Evolutionary conservation across 2,888 invertebrate genomes (phyloP).

Genomic region (Euplagia quadripunctaria): DNA sequence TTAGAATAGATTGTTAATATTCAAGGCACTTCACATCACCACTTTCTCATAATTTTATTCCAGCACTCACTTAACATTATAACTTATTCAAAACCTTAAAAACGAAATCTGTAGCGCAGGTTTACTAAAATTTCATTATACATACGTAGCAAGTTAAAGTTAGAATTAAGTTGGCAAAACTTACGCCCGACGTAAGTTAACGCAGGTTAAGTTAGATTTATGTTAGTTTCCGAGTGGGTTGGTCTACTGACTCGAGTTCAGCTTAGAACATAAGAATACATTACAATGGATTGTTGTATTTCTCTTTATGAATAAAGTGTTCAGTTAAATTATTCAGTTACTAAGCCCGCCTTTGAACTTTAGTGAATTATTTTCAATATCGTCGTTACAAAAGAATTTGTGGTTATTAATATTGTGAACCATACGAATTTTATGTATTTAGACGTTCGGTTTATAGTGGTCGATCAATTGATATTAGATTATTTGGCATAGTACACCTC

Average conservation of each 20-base stretch:
- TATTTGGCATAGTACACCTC: too few species aligned
- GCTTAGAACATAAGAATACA: conserved; percentile 15
- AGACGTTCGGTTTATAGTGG: too few species aligned
- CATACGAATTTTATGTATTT: too few species aligned
- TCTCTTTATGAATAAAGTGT: neutral
- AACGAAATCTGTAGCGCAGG: conserved; percentile 23
- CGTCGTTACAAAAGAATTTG: too few species aligned
- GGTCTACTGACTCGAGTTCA: conserved; percentile 43
- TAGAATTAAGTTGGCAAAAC: conserved; percentile 72
- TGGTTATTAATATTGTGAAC: too few species aligned
- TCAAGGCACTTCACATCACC: neutral
- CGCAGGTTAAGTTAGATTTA: conserved; percentile 76
- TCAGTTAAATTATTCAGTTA: too few species aligned
- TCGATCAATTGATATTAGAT: too few species aligned
- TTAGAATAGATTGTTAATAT: neutral
- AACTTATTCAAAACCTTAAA: conserved; percentile 19
- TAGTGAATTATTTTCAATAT: too few species aligned
- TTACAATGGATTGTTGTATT: conserved; percentile 5
- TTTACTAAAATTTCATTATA: conserved; percentile 60
- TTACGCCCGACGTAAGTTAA: conserved; percentile 64
- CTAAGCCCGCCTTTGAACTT: too few species aligned
- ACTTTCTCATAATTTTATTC: conserved; percentile 15
- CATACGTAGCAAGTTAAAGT: conserved; percentile 60
- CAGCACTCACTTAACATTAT: conserved; percentile 13
- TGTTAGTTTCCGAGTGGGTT: conserved; percentile 63